Evolutionary conservation across 2,113 vertebrate genomes (phyloP).

Genomic region (Cyanocitta stelleri): DNA sequence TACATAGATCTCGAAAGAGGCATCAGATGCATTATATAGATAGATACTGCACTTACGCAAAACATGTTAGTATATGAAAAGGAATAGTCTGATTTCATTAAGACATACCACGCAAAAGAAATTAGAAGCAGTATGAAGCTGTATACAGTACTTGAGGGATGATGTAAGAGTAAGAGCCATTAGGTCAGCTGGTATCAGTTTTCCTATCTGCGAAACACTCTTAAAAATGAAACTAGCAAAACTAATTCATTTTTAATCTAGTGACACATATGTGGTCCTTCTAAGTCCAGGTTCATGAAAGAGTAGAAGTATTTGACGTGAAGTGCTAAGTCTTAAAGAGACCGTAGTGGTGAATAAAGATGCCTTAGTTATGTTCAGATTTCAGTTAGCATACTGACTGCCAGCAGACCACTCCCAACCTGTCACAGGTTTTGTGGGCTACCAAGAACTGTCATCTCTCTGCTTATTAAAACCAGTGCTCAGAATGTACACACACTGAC

Average conservation of each 20-base stretch:
- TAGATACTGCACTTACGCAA: rapidly evolving
- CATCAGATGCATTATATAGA: neutral
- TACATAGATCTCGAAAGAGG: neutral
- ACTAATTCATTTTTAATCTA: neutral
- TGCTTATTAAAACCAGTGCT: neutral
- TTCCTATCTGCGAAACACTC: neutral
- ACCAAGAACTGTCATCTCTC: neutral
- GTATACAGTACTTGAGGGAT: neutral
- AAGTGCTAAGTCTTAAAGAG: neutral
- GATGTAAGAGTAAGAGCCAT: neutral
- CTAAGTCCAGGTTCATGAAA: neutral
- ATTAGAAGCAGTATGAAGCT: neutral
- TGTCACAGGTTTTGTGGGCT: neutral
- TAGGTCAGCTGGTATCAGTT: neutral
- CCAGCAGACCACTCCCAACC: neutral
- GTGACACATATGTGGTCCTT: neutral
- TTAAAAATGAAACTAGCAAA: neutral
- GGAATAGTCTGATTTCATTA: neutral
- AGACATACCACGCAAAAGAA: neutral
- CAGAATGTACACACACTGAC: rapidly evolving
- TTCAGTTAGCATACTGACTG: neutral
- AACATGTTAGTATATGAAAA: neutral
- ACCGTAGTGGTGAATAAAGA: neutral
- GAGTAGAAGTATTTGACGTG: neutral
- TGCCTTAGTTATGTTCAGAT: neutral